These are phyloP conservation scores for Spodoptera picta DNA, from an alignment of 2,888 invertebrate genomes.

Conservation along the genomic window DNA sequence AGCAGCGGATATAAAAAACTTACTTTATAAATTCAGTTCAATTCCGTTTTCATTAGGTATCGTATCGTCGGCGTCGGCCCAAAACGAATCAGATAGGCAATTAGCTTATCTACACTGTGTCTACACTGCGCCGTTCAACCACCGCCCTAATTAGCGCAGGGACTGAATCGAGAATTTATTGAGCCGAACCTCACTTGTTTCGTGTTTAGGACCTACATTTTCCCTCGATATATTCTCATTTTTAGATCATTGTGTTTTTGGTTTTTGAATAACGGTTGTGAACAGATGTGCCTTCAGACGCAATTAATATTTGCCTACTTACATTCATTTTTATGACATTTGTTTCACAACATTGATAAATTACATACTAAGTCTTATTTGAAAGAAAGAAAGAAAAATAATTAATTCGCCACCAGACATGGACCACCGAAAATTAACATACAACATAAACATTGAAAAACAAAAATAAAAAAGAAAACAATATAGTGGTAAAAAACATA, in stretches of 20 bases:
- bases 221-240: slow-evolving; percentile 25
- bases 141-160: slow-evolving; percentile 67
- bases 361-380: too few species aligned
- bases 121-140: slow-evolving; percentile 56
- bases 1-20: background rate
- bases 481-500: too few species aligned
- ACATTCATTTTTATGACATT: too few species aligned
- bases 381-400: too few species aligned
- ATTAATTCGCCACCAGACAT: too few species aligned
- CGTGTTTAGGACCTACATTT: slow-evolving; percentile 37
- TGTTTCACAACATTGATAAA: too few species aligned
- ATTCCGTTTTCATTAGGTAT: slow-evolving; percentile 28
- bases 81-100: slow-evolving; percentile 60
- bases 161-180: slow-evolving; percentile 66
- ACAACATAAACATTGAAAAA: too few species aligned
- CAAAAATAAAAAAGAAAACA: too few species aligned
- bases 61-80: slow-evolving; percentile 50
- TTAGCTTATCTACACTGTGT: slow-evolving; percentile 66
- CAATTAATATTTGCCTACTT: too few species aligned
- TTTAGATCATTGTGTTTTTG: slow-evolving; percentile 3
- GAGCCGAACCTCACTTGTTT: slow-evolving; percentile 57
- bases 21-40: slow-evolving; percentile 3
- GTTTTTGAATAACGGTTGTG: background rate
- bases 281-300: too few species aligned
- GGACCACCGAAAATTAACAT: too few species aligned